Base-by-base conservation (phyloP, 2,888 invertebrate genomes). In the Myopa testacea region DNA sequence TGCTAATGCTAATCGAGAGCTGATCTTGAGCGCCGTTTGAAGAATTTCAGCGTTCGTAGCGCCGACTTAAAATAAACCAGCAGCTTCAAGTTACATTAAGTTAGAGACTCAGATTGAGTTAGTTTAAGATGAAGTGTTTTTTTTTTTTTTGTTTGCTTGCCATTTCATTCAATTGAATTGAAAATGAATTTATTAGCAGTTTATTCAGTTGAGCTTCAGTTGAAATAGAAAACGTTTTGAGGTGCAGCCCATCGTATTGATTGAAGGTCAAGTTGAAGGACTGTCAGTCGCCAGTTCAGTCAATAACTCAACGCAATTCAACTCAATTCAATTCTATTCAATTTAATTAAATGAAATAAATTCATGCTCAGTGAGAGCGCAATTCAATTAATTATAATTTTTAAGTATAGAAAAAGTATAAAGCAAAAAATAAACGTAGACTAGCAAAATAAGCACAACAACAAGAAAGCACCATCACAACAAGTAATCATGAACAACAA, bases 1-100 rank as follows among this genome's bases (percentile, higher is more conserved):
- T 45, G 60, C n/a, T n/a, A 71, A 72, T 72, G 72, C 72, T 72
- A 73, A 73, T 73, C 62, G 60, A 19, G 62, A 19, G 62, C 60
- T 73, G 73, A 73, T 73, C 73, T 73, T 73, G 73, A 73, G 73
- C 73, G 62, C 73, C 73, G 62, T 73, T 73, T 73, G 73, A 73
- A 73, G 62, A 73, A 73, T 73, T 73, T 73, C 63, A 73, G 62
- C 40, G 6, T 73, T 73, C 60, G 16, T 14, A 45, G 50, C 62
- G 26, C 45, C 26, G 55, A 55, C 4, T 10, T 6, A 55, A 45
- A 45, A 55, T 12, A 55, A 55, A 55, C 16, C 16, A n/a, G 10
- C 55, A 55, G 16, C 55, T n/a, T n/a, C 55, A 55, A n/a, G 26
- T 26, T 26, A 3, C 45, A 3, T 45, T 45, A 45, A 45, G 10